A percentile compares a stretch with the other conserved stretches of the same genome.
These are phyloP conservation scores for Lasioglossum zephyrum DNA, from an alignment of 2,888 invertebrate species.

Conservation along the genomic window DNA sequence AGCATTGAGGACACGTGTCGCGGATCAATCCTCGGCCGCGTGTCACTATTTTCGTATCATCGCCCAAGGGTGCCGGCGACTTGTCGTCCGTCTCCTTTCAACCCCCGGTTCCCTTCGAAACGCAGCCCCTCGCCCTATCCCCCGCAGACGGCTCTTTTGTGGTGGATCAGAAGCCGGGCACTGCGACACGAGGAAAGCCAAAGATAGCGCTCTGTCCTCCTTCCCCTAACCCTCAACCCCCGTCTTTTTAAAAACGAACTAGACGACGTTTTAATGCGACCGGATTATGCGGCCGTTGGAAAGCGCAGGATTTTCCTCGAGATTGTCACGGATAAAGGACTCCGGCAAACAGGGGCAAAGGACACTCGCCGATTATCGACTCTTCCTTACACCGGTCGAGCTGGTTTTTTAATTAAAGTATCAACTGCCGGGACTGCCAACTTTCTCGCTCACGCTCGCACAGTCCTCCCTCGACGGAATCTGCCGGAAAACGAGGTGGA, in stretches of 20 bases:
- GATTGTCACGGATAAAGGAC: constrained; percentile 67
- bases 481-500: neutral
- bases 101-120: constrained; percentile 10
- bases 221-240: neutral
- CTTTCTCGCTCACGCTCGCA: constrained; percentile 24
- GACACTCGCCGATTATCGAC: constrained; percentile 64
- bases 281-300: constrained; percentile 67
- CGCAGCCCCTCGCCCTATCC: constrained; percentile 19
- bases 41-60: constrained; percentile 84
- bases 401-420: constrained; percentile 69
- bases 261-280: constrained; percentile 68
- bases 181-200: constrained; percentile 65
- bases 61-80: constrained; percentile 73
- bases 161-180: constrained; percentile 13
- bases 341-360: constrained; percentile 66
- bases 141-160: constrained; percentile 35
- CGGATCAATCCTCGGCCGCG: constrained; percentile 83
- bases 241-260: constrained; percentile 53
- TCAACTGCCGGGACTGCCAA: constrained; percentile 32
- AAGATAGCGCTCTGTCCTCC: constrained; percentile 39
- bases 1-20: constrained; percentile 83
- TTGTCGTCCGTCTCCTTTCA: constrained; percentile 31
- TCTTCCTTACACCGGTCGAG: constrained; percentile 31
- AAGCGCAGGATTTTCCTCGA: constrained; percentile 67
- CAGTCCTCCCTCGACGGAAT: neutral